Percentiles rank a stretch among this genome's conserved stretches.
Conservation (phyloP, 2,113 vertebrate genomes). For the Saimiri boliviensis region DNA sequence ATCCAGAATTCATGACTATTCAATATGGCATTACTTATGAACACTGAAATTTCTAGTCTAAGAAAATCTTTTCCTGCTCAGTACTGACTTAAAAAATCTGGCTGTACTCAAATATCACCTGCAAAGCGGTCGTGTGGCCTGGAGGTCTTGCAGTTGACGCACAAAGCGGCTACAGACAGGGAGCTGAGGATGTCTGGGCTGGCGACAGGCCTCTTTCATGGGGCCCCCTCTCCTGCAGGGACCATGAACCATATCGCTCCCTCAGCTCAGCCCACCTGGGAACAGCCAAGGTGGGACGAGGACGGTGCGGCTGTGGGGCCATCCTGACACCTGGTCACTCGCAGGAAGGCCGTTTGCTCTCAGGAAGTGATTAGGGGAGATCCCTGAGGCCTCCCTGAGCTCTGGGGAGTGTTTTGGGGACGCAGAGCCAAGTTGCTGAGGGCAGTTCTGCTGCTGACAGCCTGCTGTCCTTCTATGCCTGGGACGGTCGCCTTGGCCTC, state of each 20-base stretch:
- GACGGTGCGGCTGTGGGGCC: too few species aligned
- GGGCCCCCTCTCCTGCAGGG: background rate
- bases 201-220: too few species aligned
- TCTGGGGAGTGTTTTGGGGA: background rate
- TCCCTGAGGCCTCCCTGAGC: background rate
- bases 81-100: background rate
- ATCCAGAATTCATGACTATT: background rate
- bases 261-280: too few species aligned
- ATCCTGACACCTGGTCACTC: accelerated
- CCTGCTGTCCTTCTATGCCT: too few species aligned
- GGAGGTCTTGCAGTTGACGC: background rate
- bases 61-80: background rate
- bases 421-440: accelerated
- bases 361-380: background rate
- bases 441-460: background rate
- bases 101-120: too few species aligned
- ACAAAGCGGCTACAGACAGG: background rate
- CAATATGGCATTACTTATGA: background rate
- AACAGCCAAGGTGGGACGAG: too few species aligned
- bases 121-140: background rate
- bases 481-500: too few species aligned
- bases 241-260: too few species aligned
- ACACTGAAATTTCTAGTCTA: background rate
- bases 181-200: background rate
- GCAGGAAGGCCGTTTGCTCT: accelerated